Base-by-base conservation (phyloP, 2,888 invertebrate species). In the Cataglyphis albicans region DNA sequence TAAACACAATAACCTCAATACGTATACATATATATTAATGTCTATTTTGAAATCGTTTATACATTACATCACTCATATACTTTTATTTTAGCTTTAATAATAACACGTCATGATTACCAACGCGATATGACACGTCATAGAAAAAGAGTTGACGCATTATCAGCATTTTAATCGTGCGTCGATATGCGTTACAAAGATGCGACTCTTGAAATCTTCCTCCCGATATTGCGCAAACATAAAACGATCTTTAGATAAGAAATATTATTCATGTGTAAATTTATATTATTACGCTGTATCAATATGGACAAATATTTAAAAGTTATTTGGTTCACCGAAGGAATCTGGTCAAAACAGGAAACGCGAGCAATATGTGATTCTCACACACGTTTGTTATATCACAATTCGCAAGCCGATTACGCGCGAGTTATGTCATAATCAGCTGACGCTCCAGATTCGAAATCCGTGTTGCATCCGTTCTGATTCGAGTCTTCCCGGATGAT, bases 201-300 rank as follows among this genome's bases (percentile, higher is more conserved):
- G 82, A 82, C 59, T 35, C 75, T 81, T 84, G 82, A 83, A 74
- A 10, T 7, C 0, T 21, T 35, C 10, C 21, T 18, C 29, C 2
- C 7, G 44, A 7, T 41, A 3, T 65, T 25, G 9, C 61, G 44
- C 32, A 44, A 12, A 32, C 18, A 41, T 25, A 44, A 74, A 15
- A 32, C 15, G 29, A 63, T 35, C 3, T 70, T 32, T 3, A 25
- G 25, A 72, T 25, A 1, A 9, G 6, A 10, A 70, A 21, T 0
- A n/a, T n/a, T 21, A 5, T 6, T 15, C 21, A 15, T 10, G 38
- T 15, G 15, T 5, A 64, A 63, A 18, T n/a, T n/a, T n/a, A 21
- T 57, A 21, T 10, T 21, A 55, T 55, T 63, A 44, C 15, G 5
- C 18, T n/a, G 3, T 12, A 52, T 52, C n/a, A 52, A 52, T 52